Base-by-base conservation (phyloP, 2,113 vertebrate genomes). In the Perognathus longimembris region DNA sequence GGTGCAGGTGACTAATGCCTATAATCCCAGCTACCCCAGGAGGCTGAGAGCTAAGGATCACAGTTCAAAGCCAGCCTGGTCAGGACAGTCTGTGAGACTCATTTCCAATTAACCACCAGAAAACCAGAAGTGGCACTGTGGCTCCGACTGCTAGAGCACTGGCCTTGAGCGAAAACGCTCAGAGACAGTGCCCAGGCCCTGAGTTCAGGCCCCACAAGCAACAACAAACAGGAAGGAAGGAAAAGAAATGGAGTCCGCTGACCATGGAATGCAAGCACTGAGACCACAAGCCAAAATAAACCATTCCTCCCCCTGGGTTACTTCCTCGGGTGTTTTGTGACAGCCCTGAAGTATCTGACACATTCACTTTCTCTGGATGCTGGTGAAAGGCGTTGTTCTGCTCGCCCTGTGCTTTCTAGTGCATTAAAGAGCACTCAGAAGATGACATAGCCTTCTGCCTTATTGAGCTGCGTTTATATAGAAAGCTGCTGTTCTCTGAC, bases 351-450 rank as follows among this genome's bases (percentile, higher is more conserved):
- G 70, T 85, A 28, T 45, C 57, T 7, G 63, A 30, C 30, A 89
- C 17, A 69, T 34, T 45, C 67, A 66, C 78, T 70, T 85, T 76
- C 80, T 57, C 38, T 28, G 82, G 71, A 45, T 40, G 20, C 22
- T 45, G 14, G 15, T 89, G 74, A 84, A 86, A 89, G 71, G 12
- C 63, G 94, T 80, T 75, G 36, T 88, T 84, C 40, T 74, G 28
- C 24, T 54, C n/a, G 64, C 57, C 30, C 24, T 45, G 24, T 78
- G 78, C 74, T 91, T 89, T 66, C 57, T 10, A 40, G 11, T n/a
- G 42, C 50, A 71, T 66, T 64, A 30, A 50, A 86, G 6, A 90
- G 42, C 5, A 4, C 67, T 69, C 21, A 66, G 59, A 89, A 87
- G 36, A 94, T 61, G 57, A 50, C 12, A 64, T 61, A 73, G 5